These are phyloP conservation scores for Diplosoma virens DNA, from an alignment of 23 tunicate genomes.

Conservation along the genomic window DNA sequence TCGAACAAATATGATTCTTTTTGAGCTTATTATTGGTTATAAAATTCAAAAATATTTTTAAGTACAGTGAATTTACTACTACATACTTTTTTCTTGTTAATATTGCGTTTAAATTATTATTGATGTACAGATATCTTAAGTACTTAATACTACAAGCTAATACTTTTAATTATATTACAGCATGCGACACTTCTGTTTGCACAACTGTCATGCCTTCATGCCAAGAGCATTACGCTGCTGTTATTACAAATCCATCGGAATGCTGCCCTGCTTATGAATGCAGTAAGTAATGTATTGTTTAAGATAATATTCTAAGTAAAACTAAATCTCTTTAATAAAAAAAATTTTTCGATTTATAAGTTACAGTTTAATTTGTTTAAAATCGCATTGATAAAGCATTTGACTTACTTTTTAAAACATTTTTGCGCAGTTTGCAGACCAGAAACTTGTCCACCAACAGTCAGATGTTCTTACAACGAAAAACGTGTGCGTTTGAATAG, in stretches of 20 bases:
- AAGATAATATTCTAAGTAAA: no score
- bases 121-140: no score
- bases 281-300: slow-evolving; percentile 79
- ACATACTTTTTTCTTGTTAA: neutral
- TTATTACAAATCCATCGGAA: slow-evolving; percentile 62
- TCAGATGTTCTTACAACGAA: slow-evolving; percentile 51
- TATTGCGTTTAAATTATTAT: neutral
- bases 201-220: slow-evolving; percentile 48
- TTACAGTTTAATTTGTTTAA: no score
- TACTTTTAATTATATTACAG: slow-evolving; percentile 23
- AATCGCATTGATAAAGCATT: no score
- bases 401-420: no score
- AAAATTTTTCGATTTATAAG: no score
- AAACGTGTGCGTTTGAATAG: slow-evolving; percentile 53
- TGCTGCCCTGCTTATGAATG: slow-evolving; percentile 90
- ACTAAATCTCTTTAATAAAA: no score
- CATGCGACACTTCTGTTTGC: slow-evolving; percentile 73
- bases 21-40: neutral
- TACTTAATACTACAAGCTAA: no score
- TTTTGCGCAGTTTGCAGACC: slow-evolving; percentile 67
- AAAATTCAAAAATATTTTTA: neutral
- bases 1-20: no score
- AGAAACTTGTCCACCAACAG: slow-evolving; percentile 64
- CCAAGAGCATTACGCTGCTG: slow-evolving; percentile 60
- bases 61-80: neutral